These are phyloP conservation scores for Seira musarum DNA, from an alignment of 2,888 invertebrate genomes.

Conservation along the genomic window DNA sequence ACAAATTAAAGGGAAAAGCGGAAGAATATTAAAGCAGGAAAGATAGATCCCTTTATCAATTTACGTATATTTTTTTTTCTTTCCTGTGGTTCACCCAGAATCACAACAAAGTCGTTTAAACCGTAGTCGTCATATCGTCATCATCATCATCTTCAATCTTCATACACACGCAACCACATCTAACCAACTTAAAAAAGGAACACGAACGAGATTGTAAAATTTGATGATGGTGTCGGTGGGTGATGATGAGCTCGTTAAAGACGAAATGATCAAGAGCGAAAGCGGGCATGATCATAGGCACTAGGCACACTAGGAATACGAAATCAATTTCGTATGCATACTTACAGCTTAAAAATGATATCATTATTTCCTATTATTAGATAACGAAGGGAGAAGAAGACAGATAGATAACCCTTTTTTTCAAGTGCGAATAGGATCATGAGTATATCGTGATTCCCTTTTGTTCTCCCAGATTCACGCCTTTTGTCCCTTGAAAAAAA, in stretches of 20 bases:
- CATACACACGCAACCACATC: neutral
- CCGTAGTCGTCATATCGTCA: no score
- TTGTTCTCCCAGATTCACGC: conserved; percentile 22
- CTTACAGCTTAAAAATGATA: neutral
- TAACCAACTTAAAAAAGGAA: no score
- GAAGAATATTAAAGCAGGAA: conserved; percentile 25
- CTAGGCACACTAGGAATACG: no score
- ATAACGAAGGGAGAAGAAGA: neutral
- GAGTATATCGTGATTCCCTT: conserved; percentile 29
- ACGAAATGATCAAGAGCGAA: no score
- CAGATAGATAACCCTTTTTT: neutral
- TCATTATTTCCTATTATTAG: neutral
- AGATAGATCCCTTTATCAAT: neutral
- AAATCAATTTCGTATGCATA: neutral
- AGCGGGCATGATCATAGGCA: no score
- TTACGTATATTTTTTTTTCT: conserved; percentile 8
- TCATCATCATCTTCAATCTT: conserved; percentile 4
- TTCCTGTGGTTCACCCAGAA: conserved; percentile 41
- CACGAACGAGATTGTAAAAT: no score
- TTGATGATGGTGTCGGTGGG: conserved; percentile 14
- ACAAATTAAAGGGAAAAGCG: conserved; percentile 53
- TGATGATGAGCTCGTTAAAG: conserved; percentile 56
- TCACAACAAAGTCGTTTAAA: conserved; percentile 47
- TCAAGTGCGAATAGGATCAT: neutral
- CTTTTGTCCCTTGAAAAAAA: conserved; percentile 38